Evolutionary conservation across 2,113 vertebrate species (phyloP).

Genomic region (Tachuris rubrigastra): DNA sequence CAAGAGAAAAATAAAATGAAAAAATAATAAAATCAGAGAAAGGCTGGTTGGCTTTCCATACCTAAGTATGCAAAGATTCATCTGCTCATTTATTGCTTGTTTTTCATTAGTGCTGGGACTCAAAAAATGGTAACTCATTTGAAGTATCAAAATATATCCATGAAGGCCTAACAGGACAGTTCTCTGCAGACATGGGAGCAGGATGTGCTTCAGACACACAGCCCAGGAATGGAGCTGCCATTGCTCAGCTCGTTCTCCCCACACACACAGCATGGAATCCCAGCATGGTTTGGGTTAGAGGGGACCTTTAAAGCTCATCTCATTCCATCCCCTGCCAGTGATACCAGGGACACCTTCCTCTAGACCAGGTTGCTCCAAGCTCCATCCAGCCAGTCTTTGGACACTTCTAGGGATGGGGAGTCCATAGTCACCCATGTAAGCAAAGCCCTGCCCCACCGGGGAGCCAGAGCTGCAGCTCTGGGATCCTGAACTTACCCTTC

Average conservation of each 20-base stretch:
- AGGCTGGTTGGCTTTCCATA: neutral
- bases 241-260: neutral
- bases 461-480: fast-evolving
- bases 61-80: neutral
- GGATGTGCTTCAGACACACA: neutral
- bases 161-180: neutral
- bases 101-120: neutral
- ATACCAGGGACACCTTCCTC: neutral
- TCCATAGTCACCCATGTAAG: neutral
- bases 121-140: neutral
- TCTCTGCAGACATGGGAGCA: neutral
- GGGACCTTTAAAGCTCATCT: neutral
- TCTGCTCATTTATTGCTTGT: neutral
- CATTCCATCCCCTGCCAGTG: neutral
- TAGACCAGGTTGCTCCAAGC: neutral
- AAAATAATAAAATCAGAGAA: neutral
- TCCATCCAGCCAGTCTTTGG: neutral
- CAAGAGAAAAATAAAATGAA: neutral
- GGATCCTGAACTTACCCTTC: slow-evolving; percentile 84
- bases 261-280: neutral
- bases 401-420: neutral
- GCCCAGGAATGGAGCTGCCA: neutral
- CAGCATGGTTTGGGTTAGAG: neutral
- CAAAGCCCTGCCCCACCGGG: neutral
- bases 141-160: neutral